Evolutionary conservation across 2,797 vertebrate species (phyloP).

Genomic region (Oceanodroma leucorhoa): DNA sequence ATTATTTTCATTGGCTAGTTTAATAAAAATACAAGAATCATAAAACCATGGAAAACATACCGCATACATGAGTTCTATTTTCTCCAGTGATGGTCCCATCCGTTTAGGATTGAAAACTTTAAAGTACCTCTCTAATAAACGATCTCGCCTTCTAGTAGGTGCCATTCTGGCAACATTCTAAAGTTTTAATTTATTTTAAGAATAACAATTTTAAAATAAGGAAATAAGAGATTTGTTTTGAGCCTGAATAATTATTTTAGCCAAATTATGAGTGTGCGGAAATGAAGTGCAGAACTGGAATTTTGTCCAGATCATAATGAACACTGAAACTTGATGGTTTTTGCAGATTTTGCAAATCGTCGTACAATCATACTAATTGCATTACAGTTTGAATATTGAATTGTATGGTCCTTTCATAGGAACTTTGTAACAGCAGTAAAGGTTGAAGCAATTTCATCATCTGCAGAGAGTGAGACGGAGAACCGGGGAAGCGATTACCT

Average conservation of each 20-base stretch:
- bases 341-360: not conserved
- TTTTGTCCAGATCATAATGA: not conserved
- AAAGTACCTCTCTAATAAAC: not conserved
- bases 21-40: not conserved
- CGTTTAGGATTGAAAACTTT: not conserved
- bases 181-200: not conserved
- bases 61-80: not conserved
- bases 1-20: not conserved
- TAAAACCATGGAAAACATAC: not conserved
- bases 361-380: not conserved
- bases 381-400: not conserved
- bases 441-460: not conserved
- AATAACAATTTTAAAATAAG: not conserved
- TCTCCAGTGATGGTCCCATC: not conserved
- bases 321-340: not conserved
- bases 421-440: not conserved
- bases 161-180: not conserved
- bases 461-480: not conserved
- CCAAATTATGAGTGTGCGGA: not conserved
- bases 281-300: not conserved
- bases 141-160: not conserved
- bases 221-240: not conserved
- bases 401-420: not conserved
- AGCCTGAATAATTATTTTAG: not conserved
- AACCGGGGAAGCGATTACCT: not conserved